These are phyloP conservation scores for Agrilus planipennis DNA, from an alignment of 1,140 invertebrate species.

Conservation along the genomic window DNA sequence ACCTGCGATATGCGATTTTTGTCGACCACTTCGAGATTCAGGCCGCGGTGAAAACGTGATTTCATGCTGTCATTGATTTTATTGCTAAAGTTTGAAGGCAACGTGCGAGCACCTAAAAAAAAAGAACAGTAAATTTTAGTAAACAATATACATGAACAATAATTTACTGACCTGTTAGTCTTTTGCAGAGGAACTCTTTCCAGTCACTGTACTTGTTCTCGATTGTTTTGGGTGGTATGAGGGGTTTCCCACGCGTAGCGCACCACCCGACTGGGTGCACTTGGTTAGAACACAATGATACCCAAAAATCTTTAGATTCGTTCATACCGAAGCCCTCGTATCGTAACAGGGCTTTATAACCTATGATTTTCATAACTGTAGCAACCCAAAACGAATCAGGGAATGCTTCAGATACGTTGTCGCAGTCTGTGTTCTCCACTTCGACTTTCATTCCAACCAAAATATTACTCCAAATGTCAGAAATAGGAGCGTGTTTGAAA, in stretches of 20 bases:
- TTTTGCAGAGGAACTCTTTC: constrained; percentile 86
- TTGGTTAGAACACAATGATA: constrained; percentile 83
- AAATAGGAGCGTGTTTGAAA: constrained; percentile 84
- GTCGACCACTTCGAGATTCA: constrained; percentile 88
- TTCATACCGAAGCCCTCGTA: constrained; percentile 91
- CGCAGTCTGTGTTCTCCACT: constrained; percentile 83
- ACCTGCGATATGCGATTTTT: constrained; percentile 84
- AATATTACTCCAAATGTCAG: constrained; percentile 87
- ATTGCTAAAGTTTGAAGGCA: constrained; percentile 82
- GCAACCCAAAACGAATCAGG: constrained; percentile 91
- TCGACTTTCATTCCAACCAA: constrained; percentile 92
- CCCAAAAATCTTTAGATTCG: constrained; percentile 85
- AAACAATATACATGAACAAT: too few relatives aligned
- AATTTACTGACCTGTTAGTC: too few relatives aligned
- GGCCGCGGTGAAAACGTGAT: constrained; percentile 67
- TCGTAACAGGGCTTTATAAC: constrained; percentile 83
- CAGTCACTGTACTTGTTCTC: constrained; percentile 90
- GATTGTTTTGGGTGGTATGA: constrained; percentile 84
- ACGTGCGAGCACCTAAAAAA: constrained; percentile 82
- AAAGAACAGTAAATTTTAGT: too few relatives aligned
- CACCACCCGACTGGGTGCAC: constrained; percentile 96
- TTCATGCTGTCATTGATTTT: constrained; percentile 76
- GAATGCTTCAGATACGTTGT: constrained; percentile 61
- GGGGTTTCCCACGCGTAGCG: constrained; percentile 83
- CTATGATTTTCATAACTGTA: constrained; percentile 79